Conservation (phyloP, 92 coral and sea anemone genomes). For the Bergia puertoricense region DNA sequence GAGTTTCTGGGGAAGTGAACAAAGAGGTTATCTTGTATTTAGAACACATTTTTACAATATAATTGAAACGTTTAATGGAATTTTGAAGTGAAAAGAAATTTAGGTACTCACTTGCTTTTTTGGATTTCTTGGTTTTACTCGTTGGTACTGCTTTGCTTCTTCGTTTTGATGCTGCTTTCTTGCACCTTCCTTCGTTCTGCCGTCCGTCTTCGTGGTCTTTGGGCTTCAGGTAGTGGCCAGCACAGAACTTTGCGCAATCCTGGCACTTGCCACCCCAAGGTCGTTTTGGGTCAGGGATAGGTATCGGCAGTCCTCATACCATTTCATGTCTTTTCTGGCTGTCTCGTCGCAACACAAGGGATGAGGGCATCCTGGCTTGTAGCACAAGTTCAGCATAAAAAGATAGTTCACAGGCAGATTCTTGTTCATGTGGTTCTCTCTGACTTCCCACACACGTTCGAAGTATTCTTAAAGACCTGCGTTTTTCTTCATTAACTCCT, state of each 20-base stretch:
- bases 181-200: constrained; percentile 46
- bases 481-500: constrained; percentile 40
- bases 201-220: constrained; percentile 23
- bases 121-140: constrained; percentile 36
- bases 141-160: constrained; percentile 39
- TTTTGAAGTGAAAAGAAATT: constrained; percentile 6
- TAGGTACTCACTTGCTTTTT: constrained; percentile 32
- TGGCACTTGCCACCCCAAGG: constrained; percentile 53
- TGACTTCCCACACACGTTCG: constrained; percentile 51
- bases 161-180: constrained; percentile 41
- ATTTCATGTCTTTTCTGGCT: constrained; percentile 31
- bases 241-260: constrained; percentile 37
- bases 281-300: constrained; percentile 59
- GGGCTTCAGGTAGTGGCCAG: constrained; percentile 48
- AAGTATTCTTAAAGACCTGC: constrained; percentile 57
- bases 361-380: constrained; percentile 49
- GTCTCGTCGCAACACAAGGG: constrained; percentile 61
- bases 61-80: constrained; percentile 2
- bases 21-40: not conserved
- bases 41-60: no score
- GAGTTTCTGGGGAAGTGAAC: constrained; percentile 15
- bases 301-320: constrained; percentile 57
- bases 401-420: constrained; percentile 50
- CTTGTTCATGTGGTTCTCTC: constrained; percentile 51
- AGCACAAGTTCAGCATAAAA: constrained; percentile 52